phyloP scores from a whole-genome alignment of 2,113 vertebrate species.

The Marmota monax region DNA sequence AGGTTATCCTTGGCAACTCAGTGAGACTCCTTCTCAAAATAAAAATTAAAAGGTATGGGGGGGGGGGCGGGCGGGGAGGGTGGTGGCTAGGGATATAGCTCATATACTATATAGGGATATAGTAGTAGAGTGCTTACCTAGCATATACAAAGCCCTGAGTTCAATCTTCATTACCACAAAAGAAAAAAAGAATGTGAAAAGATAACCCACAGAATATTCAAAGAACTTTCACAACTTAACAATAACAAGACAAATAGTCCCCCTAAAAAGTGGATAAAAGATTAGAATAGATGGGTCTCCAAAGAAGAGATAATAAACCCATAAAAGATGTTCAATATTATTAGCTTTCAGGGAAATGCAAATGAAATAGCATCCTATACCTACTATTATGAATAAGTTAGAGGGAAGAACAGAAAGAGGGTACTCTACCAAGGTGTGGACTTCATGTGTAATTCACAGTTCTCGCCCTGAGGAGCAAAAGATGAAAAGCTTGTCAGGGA shows the following conservation, averaged over 20 bases:
- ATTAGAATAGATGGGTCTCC: neutral
- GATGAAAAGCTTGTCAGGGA: constrained; percentile 1
- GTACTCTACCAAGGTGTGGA: constrained; percentile 87
- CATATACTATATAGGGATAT: too few species aligned
- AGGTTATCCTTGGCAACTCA: neutral
- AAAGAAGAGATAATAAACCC: neutral
- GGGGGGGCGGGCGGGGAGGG: too few species aligned
- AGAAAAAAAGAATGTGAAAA: constrained; percentile 40
- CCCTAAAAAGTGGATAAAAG: neutral
- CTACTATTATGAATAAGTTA: neutral
- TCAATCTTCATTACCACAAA: neutral
- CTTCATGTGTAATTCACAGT: constrained; percentile 86
- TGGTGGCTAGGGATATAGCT: too few species aligned
- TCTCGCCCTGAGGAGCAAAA: constrained; percentile 83
- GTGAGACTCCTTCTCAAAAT: neutral
- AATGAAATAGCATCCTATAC: neutral
- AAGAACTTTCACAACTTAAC: constrained; percentile 30
- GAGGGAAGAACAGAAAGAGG: neutral
- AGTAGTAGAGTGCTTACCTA: neutral
- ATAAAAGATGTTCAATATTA: neutral
- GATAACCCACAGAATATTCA: neutral
- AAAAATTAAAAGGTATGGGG: neutral
- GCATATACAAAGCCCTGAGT: neutral
- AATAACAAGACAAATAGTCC: neutral
- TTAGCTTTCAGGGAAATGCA: neutral